phyloP scores from a whole-genome alignment of 2,113 vertebrate species.

The Dicentrarchus labrax region DNA sequence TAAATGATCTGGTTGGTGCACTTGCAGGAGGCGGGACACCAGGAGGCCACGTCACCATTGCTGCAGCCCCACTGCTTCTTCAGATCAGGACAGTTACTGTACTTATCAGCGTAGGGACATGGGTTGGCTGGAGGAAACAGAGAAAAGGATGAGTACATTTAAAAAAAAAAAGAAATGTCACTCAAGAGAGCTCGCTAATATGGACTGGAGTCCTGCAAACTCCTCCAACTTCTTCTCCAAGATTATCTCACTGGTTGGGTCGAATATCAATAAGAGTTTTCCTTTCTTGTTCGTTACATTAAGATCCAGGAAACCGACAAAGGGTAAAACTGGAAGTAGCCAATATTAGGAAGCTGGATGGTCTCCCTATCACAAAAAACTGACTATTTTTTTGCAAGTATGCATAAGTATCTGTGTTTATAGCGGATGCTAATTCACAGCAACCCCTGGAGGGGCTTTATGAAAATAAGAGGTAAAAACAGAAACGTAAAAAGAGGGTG shows the following conservation, averaged over 20 bases:
- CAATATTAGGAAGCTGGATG: no score
- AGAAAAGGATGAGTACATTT: background rate
- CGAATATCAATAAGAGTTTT: background rate
- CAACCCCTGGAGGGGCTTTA: no score
- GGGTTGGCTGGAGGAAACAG: slow-evolving; percentile 57
- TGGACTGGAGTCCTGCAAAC: background rate
- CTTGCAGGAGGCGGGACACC: slow-evolving; percentile 71
- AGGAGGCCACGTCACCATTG: background rate
- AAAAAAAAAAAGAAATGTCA: background rate
- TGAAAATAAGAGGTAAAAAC: no score
- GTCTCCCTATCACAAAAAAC: no score
- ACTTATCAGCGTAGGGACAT: slow-evolving; percentile 57
- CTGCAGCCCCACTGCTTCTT: slow-evolving; percentile 44
- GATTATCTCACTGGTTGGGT: background rate
- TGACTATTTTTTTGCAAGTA: no score
- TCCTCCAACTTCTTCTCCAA: background rate
- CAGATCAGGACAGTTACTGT: slow-evolving; percentile 63
- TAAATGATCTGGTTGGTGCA: slow-evolving; percentile 61
- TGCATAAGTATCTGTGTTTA: no score
- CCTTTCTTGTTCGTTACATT: background rate
- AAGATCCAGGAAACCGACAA: no score
- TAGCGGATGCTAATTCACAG: no score
- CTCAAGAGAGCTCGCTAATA: background rate
- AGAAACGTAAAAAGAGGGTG: no score
- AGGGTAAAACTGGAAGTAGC: no score